These are phyloP conservation scores for Lepidocyrtinus sp. DNA, from an alignment of 2,888 invertebrate species.

Conservation along the genomic window DNA sequence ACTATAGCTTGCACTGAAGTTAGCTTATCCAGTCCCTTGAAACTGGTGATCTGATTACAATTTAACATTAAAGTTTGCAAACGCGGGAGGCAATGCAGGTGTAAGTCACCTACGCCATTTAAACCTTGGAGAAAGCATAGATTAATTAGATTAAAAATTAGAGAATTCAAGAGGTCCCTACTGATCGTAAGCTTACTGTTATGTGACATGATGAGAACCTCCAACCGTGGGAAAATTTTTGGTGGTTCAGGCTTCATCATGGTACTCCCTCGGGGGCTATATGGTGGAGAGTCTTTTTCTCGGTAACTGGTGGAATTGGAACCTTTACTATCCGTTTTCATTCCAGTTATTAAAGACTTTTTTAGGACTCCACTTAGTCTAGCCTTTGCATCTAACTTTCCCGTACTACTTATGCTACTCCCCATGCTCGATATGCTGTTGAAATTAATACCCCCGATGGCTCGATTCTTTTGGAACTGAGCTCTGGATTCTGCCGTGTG, in stretches of 20 bases:
- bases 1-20: constrained; percentile 63
- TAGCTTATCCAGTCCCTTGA: constrained; percentile 64
- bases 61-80: constrained; percentile 65
- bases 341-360: not conserved
- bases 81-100: constrained; percentile 66
- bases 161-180: too few relatives aligned
- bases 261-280: constrained; percentile 13
- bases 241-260: constrained; percentile 47
- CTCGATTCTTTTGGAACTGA: constrained; percentile 43
- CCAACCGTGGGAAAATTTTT: constrained; percentile 64
- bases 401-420: not conserved
- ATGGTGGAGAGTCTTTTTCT: constrained; percentile 27
- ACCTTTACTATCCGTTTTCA: constrained; percentile 23
- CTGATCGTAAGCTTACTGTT: constrained; percentile 66
- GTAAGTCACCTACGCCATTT: constrained; percentile 55
- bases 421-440: constrained; percentile 7
- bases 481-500: constrained; percentile 52
- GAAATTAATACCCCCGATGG: not conserved
- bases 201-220: constrained; percentile 67
- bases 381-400: not conserved
- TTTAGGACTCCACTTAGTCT: not conserved
- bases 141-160: constrained; percentile 3
- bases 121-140: constrained; percentile 40
- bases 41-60: constrained; percentile 65
- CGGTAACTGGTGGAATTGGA: constrained; percentile 20